A percentile compares a stretch with the other conserved stretches of the same genome.
phyloP scores from a whole-genome alignment of 1,140 invertebrate genomes.

The Diuraphis noxia region DNA sequence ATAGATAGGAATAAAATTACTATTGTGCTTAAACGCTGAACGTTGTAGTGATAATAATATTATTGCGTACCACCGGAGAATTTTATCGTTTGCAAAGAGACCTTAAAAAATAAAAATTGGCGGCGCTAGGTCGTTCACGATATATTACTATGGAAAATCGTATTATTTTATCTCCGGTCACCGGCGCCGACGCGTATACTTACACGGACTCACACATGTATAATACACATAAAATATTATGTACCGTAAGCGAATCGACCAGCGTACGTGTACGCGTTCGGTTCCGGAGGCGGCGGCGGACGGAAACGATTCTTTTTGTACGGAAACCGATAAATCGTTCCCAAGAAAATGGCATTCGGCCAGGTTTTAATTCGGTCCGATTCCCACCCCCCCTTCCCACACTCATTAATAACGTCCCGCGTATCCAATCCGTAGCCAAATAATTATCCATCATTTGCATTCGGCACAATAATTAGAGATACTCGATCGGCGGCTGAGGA shows the following conservation, averaged over 20 bases:
- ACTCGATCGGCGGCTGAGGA: background rate
- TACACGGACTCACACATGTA: background rate
- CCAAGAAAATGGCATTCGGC: conserved; percentile 39
- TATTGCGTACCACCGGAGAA: background rate
- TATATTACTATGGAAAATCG: background rate
- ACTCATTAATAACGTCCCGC: conserved; percentile 11
- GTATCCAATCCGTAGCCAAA: conserved; percentile 23
- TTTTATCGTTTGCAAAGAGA: background rate
- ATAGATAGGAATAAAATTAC: background rate
- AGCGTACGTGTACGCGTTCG: background rate
- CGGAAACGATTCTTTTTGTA: conserved; percentile 47
- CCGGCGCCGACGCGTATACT: background rate
- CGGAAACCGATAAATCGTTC: conserved; percentile 44
- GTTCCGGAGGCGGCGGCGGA: background rate
- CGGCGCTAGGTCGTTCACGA: background rate
- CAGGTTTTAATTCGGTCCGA: conserved; percentile 48
- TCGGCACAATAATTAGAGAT: background rate
- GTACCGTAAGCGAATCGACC: background rate
- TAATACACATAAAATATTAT: background rate
- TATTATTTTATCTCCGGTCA: background rate
- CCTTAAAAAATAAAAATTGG: background rate
- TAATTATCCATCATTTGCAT: conserved; percentile 46
- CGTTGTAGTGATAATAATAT: background rate
- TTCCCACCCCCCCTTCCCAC: background rate
- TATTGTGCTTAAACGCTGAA: background rate